Percentiles rank a stretch among this genome's conserved stretches.
These are phyloP conservation scores for Barnardius zonarius DNA, from an alignment of 2,113 vertebrate species.

Conservation along the genomic window DNA sequence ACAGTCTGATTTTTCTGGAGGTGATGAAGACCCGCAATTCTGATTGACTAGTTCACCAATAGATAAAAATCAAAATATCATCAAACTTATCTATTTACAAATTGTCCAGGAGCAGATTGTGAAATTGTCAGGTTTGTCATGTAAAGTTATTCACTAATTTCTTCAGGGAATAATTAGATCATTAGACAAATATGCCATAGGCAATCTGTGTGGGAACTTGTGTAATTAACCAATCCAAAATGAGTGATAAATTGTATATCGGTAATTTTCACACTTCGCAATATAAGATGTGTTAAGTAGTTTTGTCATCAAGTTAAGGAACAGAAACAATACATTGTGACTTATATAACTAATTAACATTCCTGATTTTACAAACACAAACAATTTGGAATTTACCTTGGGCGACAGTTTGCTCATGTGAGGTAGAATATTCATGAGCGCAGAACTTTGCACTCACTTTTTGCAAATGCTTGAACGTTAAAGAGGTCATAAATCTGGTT, in stretches of 20 bases:
- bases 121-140: slow-evolving; percentile 68
- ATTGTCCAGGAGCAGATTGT: slow-evolving; percentile 66
- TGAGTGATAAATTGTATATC: slow-evolving; percentile 70
- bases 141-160: slow-evolving; percentile 69
- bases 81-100: slow-evolving; percentile 69
- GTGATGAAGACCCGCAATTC: slow-evolving; percentile 64
- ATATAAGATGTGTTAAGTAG: slow-evolving; percentile 64
- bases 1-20: slow-evolving; percentile 50
- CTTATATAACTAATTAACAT: slow-evolving; percentile 71
- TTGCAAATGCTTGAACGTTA: slow-evolving; percentile 67
- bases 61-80: slow-evolving; percentile 71
- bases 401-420: slow-evolving; percentile 65
- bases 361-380: slow-evolving; percentile 66
- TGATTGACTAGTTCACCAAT: slow-evolving; percentile 68
- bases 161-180: slow-evolving; percentile 68
- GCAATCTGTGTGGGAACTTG: slow-evolving; percentile 68
- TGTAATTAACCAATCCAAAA: slow-evolving; percentile 70
- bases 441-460: slow-evolving; percentile 65
- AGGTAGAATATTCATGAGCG: slow-evolving; percentile 69
- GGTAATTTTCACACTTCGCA: slow-evolving; percentile 67
- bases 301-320: slow-evolving; percentile 64
- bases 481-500: slow-evolving; percentile 68
- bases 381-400: slow-evolving; percentile 66
- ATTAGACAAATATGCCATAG: slow-evolving; percentile 67
- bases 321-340: slow-evolving; percentile 61